Evolutionary conservation across 2,113 vertebrate species (phyloP), one percentile per base, ranked within the genome.

Genomic region (Syrmaticus mikado): DNA sequence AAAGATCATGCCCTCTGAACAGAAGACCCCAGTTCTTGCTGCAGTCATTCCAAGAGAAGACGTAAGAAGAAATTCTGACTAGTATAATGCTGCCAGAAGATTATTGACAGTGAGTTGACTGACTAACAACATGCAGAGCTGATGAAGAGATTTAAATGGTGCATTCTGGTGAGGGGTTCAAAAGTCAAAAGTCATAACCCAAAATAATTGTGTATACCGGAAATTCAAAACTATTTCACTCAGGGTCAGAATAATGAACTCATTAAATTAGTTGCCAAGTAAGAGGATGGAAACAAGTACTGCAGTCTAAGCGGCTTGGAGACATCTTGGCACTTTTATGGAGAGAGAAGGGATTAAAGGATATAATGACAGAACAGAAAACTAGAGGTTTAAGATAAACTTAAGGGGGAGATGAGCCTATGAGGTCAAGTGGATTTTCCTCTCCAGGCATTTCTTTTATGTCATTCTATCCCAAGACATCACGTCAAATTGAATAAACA

Each of bases 321-420:
- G 86, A 89, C 90, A 83, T 92, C 78, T 92, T 97, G 93, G 94
- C 95, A 96, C 95, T 96, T 96, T 94, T 95, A 96, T 95, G 91
- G 85, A 96, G 95, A 95, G 92, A 90, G 91, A 95, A 76, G 6
- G 80, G 78, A 95, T 96, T 94, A 97, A 96, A 96, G 80, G 86
- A 94, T 93, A 90, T 65, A 79, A 81, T 95, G 91, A 94, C 87
- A 94, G 90, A 92, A 92, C 67, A 88, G 80, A 94, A 94, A 88
- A 86, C 72, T 91, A 55, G 10, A 82, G 43, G 52, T 85, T 55
- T 94, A 95, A 90, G 73, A 94, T 83, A 95, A 95, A 90, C 82
- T 95, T 71, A 73, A 79, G 32, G 81, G 76, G 38, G 53, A 53
- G 14, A 89, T 76, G 84, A 92, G 67, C 36, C 61, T 90, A 41